Base-by-base conservation (phyloP, 2,888 invertebrate genomes). In the Orchestes rusci region DNA sequence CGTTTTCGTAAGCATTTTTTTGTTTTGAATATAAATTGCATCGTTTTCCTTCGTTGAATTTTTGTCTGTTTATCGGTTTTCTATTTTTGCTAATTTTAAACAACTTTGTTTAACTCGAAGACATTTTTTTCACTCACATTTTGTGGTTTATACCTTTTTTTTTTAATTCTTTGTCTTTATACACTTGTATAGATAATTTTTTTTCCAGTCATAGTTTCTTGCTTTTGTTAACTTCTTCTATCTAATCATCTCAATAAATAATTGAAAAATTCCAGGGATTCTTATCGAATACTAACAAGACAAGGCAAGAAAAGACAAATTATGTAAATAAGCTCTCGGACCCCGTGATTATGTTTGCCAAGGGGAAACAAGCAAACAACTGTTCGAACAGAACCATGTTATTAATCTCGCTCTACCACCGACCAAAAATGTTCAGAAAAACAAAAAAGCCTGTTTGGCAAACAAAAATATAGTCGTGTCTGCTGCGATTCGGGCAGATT, bases 381-480 rank as follows among this genome's bases (percentile, higher is more conserved):
- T 39, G 39, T 39, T 39, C 17, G 16, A 29, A 4, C 12, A 23
- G 10, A 23, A 1, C 7, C 29, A 12, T 29, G 29, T 38, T 16
- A 29, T 38, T 29, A 28, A 28, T 8, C 8, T 23, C 27, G 33
- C 40, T 33, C 31, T 33, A 18, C 40, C 40, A 33, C 33, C 34
- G 33, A 34, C 40, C 40, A 40, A 40, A 40, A n/a, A 40, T 32
- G 40, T n/a, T 33, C 20, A 40, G 40, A 40, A 33, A 40, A 40
- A n/a, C 33, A 40, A 40, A 40, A 33, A 31, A n/a, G 15, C 30
- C 34, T 40, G 40, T 40, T 33, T 40, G 40, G 23, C 40, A 40
- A 40, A 40, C 27, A 40, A 19, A 32, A 40, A 40, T 23, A 40
- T 23, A 16, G 34, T 16, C 16, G 27, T 32, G 31, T 31, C 35